Percentiles rank a stretch among this genome's conserved stretches.
Evolutionary conservation across 2,113 vertebrate species (phyloP).

Genomic region (Callionymus lyra): DNA sequence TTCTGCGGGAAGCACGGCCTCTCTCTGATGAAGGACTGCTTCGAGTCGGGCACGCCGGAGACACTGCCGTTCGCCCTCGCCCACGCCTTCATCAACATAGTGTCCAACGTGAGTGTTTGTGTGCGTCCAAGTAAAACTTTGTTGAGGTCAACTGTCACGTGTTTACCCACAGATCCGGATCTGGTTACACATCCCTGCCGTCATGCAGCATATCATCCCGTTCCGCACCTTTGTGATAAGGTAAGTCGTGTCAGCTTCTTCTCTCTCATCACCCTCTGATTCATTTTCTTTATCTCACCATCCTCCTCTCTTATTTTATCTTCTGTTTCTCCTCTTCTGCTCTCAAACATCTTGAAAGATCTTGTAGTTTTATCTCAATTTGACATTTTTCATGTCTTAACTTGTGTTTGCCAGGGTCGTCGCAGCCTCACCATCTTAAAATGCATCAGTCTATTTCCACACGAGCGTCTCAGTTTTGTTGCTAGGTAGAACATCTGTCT

Average conservation of each 20-base stretch:
- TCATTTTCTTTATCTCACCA: neutral
- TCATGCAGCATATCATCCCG: slow-evolving; percentile 99
- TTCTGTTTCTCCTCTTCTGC: neutral
- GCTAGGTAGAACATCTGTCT: slow-evolving; percentile 63
- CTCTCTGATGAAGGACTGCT: slow-evolving; percentile 98
- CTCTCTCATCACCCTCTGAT: no score
- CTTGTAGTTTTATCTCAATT: neutral
- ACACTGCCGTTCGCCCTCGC: slow-evolving; percentile 93
- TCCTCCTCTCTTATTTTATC: neutral
- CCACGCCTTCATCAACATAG: slow-evolving; percentile 97
- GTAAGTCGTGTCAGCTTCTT: no score
- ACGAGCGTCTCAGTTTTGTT: no score
- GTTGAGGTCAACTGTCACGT: neutral
- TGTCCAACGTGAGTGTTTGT: slow-evolving; percentile 84
- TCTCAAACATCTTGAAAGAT: neutral
- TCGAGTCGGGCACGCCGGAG: slow-evolving; percentile 87
- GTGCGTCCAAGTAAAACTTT: neutral
- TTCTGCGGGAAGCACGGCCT: slow-evolving; percentile 98
- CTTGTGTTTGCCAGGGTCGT: neutral
- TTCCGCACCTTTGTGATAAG: slow-evolving; percentile 97
- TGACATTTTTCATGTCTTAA: neutral
- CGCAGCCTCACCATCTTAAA: no score
- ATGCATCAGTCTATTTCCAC: no score
- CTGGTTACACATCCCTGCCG: slow-evolving; percentile 98
- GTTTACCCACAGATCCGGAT: slow-evolving; percentile 83